Conservation (phyloP, 2,888 invertebrate species). For the Nasonovia ribisnigri region DNA sequence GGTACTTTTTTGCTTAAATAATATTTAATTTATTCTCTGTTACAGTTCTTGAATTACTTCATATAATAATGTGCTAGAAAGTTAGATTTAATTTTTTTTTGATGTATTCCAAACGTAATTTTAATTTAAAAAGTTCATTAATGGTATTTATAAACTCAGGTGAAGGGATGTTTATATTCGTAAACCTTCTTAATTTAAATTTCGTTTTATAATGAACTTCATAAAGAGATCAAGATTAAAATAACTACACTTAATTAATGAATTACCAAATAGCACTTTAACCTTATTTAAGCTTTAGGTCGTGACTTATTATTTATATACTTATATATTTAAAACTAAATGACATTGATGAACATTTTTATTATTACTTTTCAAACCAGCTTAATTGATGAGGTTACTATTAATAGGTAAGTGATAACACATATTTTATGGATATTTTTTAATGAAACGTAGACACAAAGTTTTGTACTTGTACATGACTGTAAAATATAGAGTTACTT, state of each 20-base stretch:
- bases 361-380: neutral
- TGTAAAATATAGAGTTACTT: neutral
- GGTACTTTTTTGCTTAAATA: neutral
- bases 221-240: conserved; percentile 60
- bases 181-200: conserved; percentile 50
- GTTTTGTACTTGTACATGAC: neutral
- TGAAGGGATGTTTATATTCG: conserved; percentile 39
- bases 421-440: neutral
- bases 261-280: conserved; percentile 38
- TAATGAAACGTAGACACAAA: neutral
- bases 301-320: neutral
- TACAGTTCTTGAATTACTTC: conserved; percentile 40
- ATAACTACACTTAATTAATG: conserved; percentile 57
- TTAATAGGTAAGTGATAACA: neutral
- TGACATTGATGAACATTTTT: neutral
- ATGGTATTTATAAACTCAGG: conserved; percentile 28
- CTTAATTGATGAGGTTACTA: neutral
- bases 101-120: conserved; percentile 48
- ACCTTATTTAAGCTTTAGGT: neutral
- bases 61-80: conserved; percentile 49
- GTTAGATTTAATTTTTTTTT: conserved; percentile 46
- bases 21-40: neutral
- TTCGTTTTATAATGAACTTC: conserved; percentile 57
- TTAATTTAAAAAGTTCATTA: conserved; percentile 59
- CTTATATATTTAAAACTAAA: neutral